Evolutionary conservation across 2,888 invertebrate species (phyloP).

Genomic region (Ellobium chinense): DNA sequence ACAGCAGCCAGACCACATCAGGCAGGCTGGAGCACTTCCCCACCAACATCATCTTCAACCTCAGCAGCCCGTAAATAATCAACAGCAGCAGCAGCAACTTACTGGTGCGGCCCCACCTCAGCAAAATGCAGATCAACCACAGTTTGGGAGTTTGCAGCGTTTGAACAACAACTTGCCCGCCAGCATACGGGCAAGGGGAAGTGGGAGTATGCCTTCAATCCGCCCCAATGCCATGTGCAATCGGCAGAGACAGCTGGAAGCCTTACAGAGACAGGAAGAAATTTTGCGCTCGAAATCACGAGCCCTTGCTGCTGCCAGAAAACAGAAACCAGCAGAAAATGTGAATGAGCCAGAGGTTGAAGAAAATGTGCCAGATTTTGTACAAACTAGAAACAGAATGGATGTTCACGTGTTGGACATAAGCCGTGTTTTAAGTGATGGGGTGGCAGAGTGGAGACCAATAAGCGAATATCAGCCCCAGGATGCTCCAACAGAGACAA

Average conservation of each 20-base stretch:
- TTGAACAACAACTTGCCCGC: not conserved
- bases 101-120: not conserved
- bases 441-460: conserved; percentile 81
- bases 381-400: conserved; percentile 82
- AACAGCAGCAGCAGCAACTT: not conserved
- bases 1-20: not conserved
- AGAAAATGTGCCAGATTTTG: conserved; percentile 35
- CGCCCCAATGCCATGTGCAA: conserved; percentile 80
- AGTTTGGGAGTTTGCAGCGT: conserved; percentile 26
- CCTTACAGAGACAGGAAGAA: conserved; percentile 85
- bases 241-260: conserved; percentile 84
- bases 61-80: not conserved
- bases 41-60: not conserved
- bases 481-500: conserved; percentile 88
- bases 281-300: conserved; percentile 68
- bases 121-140: conserved; percentile 34
- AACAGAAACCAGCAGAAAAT: conserved; percentile 48
- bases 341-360: conserved; percentile 19
- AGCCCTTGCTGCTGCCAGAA: conserved; percentile 31
- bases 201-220: conserved; percentile 71
- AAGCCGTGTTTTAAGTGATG: conserved; percentile 78
- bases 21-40: not conserved
- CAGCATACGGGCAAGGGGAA: conserved; percentile 53
- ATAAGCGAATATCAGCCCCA: conserved; percentile 62
- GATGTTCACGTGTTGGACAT: conserved; percentile 93